A percentile compares a stretch with the other conserved stretches of the same genome.
These are phyloP conservation scores for Redunca redunca DNA, from an alignment of 2,113 vertebrate genomes.

Conservation along the genomic window DNA sequence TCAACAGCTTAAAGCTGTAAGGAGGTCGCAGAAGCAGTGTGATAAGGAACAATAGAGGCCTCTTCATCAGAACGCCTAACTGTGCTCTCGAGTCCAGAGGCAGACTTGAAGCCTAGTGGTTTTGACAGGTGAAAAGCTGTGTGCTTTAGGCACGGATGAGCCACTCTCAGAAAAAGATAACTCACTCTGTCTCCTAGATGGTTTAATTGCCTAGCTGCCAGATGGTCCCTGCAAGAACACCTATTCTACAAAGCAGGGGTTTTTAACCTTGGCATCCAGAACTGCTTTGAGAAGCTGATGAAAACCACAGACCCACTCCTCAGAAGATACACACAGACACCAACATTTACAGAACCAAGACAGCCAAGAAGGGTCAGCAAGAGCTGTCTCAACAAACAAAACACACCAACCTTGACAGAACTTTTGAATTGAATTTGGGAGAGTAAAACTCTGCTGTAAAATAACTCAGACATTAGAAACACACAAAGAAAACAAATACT, in stretches of 20 bases:
- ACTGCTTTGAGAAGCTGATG: neutral
- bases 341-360: neutral
- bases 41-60: neutral
- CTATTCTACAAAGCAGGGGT: neutral
- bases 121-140: constrained; percentile 46
- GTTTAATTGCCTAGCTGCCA: neutral
- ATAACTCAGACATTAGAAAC: neutral
- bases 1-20: neutral
- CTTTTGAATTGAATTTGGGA: neutral
- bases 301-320: neutral
- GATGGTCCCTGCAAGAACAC: neutral
- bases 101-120: constrained; percentile 4
- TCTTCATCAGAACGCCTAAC: neutral
- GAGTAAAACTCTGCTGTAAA: neutral
- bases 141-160: neutral
- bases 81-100: neutral
- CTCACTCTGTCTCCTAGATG: neutral
- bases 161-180: constrained; percentile 22
- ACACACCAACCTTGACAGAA: neutral
- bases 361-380: neutral
- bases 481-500: neutral
- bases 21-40: neutral
- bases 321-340: neutral
- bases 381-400: neutral
- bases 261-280: neutral